Base-by-base conservation (phyloP, 2,888 invertebrate genomes). In the Lysandra bellargus region DNA sequence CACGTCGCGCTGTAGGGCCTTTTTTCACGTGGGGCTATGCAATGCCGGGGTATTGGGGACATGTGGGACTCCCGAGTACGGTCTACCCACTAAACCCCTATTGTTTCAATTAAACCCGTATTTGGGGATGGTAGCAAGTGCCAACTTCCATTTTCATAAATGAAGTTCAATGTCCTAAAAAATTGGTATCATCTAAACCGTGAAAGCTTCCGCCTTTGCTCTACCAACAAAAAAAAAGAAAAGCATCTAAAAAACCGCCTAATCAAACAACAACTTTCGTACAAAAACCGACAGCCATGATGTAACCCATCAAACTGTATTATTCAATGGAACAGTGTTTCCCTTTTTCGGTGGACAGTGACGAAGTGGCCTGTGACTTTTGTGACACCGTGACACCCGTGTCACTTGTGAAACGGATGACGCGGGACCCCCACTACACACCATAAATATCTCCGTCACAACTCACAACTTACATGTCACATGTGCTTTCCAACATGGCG, bases 401-500 rank as follows among this genome's bases (percentile, higher is more conserved):
- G 53, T 44, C 61, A 53, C 44, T 60, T 6, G 76, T 12, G 57
- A 78, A 30, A 61, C 40, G 12, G n/a, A 60, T 74, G 60, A 74
- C 37, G 37, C 78, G n/a, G 73, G 79, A 79, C 79, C 60, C 61
- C 79, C 79, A 74, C 79, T 44, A 57, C 57, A 57, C 60, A 44
- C 79, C 79, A 61, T 60, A 74, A 79, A 79, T 79, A 79, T 79
- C 78, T 72, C 40, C 73, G 57, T 23, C 60, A 23, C 23, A 23
- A 23, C 23, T 23, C 23, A 23, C 23, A 23, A 23, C 23, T 23
- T 23, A 23, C 23, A 23, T 23, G 23, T 23, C 23, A 60, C 79
- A 79, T 73, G 78, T 57, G 33, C 40, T 40, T 30, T 69, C 49
- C 64, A 78, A 33, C 37, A 3, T 17, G 17, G 4, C 57, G 17